Evolutionary conservation across 2,797 vertebrate genomes (phyloP), one percentile per base, ranked within the genome.

Genomic region (Acipenser oxyrinchus): DNA sequence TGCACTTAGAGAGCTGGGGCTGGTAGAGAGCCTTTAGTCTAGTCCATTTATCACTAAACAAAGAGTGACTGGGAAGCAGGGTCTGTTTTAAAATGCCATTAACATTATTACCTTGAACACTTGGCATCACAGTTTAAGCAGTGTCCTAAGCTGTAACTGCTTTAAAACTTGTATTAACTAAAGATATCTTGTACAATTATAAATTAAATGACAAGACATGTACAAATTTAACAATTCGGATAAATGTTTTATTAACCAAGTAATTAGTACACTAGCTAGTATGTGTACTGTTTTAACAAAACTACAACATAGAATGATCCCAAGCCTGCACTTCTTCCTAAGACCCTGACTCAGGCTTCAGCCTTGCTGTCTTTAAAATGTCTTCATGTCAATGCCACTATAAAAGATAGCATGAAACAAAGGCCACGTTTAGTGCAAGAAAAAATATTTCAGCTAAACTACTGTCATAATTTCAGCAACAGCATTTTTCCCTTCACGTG

Each of bases 391-490:
- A 4, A 37, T 37, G 37, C 37, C 37, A 37, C 0, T 37, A 81
- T 87, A 84, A 78, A 78, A 79, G 75, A 76, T 79, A 79, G 75
- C 72, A 83, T 76, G 83, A 83, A 86, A 87, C 82, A 87, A 88
- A 83, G 79, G 81, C 76, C 78, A 68, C 71, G 71, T 70, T 75
- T 73, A 72, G 67, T 75, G 68, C 77, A 74, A 37, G 67, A 75
- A 72, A 70, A 81, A 75, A 81, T 71, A 71, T 78, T 78, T 82
- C 74, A 78, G 77, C 73, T 81, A 81, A 84, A 81, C 81, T 84
- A 82, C 78, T 83, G 82, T 88, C 82, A 86, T 82, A 86, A 82
- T 67, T 78, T 79, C 68, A 79, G 79, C 84, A 79, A 72, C 81
- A 82, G 76, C 72, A 79, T 69, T 80, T 71, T 78, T 80, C 83